Percentiles rank a stretch among this genome's conserved stretches.
These are phyloP conservation scores for Cranoglanis bouderius DNA, from an alignment of 2,113 vertebrate genomes.

Conservation along the genomic window DNA sequence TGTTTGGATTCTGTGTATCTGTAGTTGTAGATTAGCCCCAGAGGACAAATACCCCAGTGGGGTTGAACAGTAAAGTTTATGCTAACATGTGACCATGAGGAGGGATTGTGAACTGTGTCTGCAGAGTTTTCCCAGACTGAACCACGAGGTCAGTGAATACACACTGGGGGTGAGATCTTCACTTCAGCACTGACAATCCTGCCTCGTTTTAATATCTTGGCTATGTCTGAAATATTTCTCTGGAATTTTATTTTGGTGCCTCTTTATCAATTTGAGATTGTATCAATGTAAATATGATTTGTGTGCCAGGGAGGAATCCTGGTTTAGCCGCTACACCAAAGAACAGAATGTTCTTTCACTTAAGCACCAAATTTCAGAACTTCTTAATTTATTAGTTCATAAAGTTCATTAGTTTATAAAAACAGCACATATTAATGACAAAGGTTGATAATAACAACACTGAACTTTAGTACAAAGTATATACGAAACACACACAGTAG, in stretches of 20 bases:
- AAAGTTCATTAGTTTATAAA: background rate
- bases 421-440: background rate
- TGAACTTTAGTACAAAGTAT: background rate
- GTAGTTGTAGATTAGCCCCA: constrained; percentile 44
- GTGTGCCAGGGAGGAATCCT: background rate
- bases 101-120: constrained; percentile 24
- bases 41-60: constrained; percentile 40
- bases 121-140: constrained; percentile 45
- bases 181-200: background rate
- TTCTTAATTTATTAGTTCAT: background rate
- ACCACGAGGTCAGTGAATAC: background rate
- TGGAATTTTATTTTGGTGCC: background rate
- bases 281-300: background rate
- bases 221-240: background rate
- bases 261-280: constrained; percentile 5
- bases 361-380: background rate
- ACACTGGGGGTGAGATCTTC: background rate
- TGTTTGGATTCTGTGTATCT: constrained; percentile 50
- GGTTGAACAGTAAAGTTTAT: constrained; percentile 38
- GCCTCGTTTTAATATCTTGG: background rate
- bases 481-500: background rate
- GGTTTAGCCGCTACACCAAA: background rate
- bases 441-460: background rate
- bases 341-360: background rate
- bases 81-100: constrained; percentile 20